Evolutionary conservation across 2,888 invertebrate species (phyloP), one percentile per base, ranked within the genome.

Genomic region (Scaeva pyrastri): DNA sequence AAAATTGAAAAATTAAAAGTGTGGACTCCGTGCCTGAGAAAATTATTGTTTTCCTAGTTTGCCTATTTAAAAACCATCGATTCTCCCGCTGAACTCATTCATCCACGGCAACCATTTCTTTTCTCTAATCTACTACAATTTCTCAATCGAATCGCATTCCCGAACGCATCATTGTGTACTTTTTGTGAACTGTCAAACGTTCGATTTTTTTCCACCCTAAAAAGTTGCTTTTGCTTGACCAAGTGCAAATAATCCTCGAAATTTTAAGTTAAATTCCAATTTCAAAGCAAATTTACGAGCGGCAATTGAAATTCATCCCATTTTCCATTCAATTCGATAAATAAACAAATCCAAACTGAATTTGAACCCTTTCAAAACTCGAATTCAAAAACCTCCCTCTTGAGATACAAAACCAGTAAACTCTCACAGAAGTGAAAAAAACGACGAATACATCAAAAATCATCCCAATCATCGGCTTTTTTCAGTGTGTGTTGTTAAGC

Each of bases 121-220:
- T 75, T 7, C 45, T n/a, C 21, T 2, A 0, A 70, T 86, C 86
- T 86, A 82, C 31, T 86, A 86, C 86, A 82, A 77, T 82, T 31
- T 14, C 5, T 2, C 8, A 26, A 26, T n/a, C 1, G 7, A 1
- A 50, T 14, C 2, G 36, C 12, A 70, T 80, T 82, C 43, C 31
- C 74, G 82, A 86, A 86, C 86, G 5, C 86, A 71, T 43, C 45
- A 50, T 81, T 81, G 77, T 82, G 39, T 78, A 77, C 86, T 78
- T 78, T 70, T 82, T 23, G 39, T 55, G 70, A 78, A 78, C 81
- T 86, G 86, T 86, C 86, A 86, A 81, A 86, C 58, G 74, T 86
- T 86, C 86, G 82, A 86, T 86, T 86, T 86, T 86, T 86, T 82
- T 86, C 86, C 86, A 86, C 81, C 86, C 86, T 78, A 73, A 50